These are phyloP conservation scores for Myotis vivesi DNA, from an alignment of 2,797 vertebrate genomes.

Conservation along the genomic window DNA sequence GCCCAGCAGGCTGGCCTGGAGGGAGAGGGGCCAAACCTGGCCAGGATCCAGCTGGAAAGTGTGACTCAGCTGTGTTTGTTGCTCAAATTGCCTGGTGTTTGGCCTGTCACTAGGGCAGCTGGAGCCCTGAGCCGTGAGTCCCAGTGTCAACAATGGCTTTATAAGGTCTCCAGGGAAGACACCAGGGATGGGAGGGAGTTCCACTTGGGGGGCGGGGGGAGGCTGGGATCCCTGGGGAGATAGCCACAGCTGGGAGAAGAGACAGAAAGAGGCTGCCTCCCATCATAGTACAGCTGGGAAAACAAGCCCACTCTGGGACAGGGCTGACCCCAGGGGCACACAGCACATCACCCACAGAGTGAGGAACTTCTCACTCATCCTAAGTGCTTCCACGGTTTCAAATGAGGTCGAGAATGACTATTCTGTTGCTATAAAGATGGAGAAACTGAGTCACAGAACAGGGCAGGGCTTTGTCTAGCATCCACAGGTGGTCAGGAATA, in stretches of 20 bases:
- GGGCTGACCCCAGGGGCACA: not conserved
- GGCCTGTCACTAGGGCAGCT: conserved; percentile 78
- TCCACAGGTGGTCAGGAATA: not conserved
- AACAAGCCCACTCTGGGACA: not conserved
- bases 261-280: not conserved
- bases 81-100: conserved; percentile 74
- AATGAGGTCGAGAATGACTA: not conserved
- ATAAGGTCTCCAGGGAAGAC: conserved; percentile 83
- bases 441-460: conserved; percentile 7
- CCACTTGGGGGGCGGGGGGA: conserved; percentile 31
- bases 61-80: conserved; percentile 83
- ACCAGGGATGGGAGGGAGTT: conserved; percentile 31
- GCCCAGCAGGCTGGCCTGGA: conserved; percentile 46
- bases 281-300: not conserved
- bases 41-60: conserved; percentile 81
- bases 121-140: conserved; percentile 56
- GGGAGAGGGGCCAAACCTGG: not conserved
- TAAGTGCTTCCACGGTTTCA: not conserved
- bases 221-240: conserved; percentile 21
- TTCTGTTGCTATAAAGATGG: not conserved
- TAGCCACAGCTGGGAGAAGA: conserved; percentile 38
- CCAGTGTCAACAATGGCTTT: conserved; percentile 84
- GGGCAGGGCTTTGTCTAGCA: not conserved
- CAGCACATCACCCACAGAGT: not conserved
- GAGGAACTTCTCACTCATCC: not conserved